Base-by-base conservation (phyloP, 2,888 invertebrate species). In the Spilosoma lubricipeda region DNA sequence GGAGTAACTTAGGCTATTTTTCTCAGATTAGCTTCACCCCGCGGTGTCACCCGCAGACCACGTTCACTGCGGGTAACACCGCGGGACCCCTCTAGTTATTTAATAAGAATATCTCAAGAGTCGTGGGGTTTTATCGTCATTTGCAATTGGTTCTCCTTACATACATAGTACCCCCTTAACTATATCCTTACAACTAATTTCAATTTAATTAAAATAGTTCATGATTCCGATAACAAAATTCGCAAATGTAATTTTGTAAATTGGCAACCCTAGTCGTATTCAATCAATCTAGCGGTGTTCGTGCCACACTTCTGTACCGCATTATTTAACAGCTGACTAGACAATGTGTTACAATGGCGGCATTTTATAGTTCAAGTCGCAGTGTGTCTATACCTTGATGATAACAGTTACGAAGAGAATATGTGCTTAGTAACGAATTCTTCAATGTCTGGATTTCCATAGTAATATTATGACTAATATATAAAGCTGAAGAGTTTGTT, bases 221-320 rank as follows among this genome's bases (percentile, higher is more conserved):
- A 0, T 36, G n/a, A 23, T 8, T 33, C 36, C 1, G 45, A n/a
- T 20, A 9, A n/a, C 8, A 45, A 23, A 18, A 33, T 52, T 23
- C 7, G 52, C 18, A 36, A 8, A 18, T 9, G 1, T 8, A 33
- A 7, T 64, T 64, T 30, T 64, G 0, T 33, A 18, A 33, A 42
- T 23, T 72, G 80, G 30, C 74, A 78, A 42, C 80, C 80, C 80
- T 80, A 3, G 7, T n/a, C 9, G 36, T 67, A 36, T 36, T 52
- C 79, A 85, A 86, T 87, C 84, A 86, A 82, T 82, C 72, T 90
- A 89, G 86, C 88, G 88, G 89, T 80, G 42, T 75, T 68, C 71
- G 73, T 66, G 64, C 36, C 68, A 70, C 78, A 83, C 74, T 72
- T 79, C 45, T 76, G 73, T 70, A 72, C 71, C 71, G 20, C 80